Percentiles rank a stretch among this genome's conserved stretches.
Evolutionary conservation across 2,888 invertebrate species (phyloP).

Genomic region (Chorisops tibialis): DNA sequence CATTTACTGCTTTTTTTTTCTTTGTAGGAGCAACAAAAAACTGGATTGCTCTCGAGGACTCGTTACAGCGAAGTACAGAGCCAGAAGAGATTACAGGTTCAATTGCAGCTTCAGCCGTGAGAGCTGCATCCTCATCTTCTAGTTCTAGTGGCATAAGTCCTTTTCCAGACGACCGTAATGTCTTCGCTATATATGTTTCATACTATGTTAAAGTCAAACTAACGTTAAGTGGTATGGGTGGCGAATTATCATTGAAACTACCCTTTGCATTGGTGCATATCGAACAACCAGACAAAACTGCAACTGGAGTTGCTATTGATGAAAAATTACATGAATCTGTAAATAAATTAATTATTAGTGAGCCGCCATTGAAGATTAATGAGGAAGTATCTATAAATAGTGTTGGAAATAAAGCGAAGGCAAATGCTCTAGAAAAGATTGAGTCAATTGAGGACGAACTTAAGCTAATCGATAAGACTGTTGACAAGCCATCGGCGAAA

Average conservation of each 20-base stretch:
- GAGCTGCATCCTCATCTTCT: too few relatives aligned
- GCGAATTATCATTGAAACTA: constrained; percentile 72
- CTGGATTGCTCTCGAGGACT: constrained; percentile 88
- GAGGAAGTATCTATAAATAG: neutral
- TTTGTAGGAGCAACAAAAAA: constrained; percentile 72
- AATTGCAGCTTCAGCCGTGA: constrained; percentile 55
- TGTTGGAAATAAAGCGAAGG: neutral
- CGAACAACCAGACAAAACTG: constrained; percentile 29
- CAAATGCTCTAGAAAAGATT: constrained; percentile 12
- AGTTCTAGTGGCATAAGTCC: too few relatives aligned
- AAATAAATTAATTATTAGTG: constrained; percentile 1
- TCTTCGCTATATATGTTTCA: constrained; percentile 86
- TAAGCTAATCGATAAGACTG: neutral
- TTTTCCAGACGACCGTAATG: constrained; percentile 68
- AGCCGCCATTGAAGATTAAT: neutral
- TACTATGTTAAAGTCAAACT: constrained; percentile 88
- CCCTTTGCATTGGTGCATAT: constrained; percentile 75
- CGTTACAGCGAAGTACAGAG: constrained; percentile 67
- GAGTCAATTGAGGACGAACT: constrained; percentile 21
- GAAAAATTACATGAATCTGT: constrained; percentile 8
- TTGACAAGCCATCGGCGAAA: neutral
- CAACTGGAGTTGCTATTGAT: neutral
- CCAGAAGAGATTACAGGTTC: constrained; percentile 54
- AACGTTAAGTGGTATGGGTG: constrained; percentile 75
- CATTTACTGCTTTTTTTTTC: neutral